Evolutionary conservation across 2,888 invertebrate genomes (phyloP).

Genomic region (Tenthredo distinguenda): DNA sequence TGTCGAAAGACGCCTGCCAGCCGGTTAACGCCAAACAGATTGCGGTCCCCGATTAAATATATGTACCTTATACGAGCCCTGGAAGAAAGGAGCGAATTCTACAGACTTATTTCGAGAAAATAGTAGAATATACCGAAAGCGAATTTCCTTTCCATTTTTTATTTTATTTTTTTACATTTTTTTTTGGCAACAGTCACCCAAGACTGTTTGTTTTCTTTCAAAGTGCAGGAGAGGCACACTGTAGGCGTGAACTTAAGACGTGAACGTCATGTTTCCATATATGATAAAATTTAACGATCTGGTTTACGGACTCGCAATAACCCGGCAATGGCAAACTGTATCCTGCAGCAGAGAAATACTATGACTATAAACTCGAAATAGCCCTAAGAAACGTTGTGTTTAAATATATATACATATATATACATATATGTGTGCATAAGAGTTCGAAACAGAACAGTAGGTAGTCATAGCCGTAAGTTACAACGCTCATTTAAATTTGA

Average conservation of each 20-base stretch:
- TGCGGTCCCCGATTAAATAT: conserved; percentile 35
- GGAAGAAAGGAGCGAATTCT: background rate
- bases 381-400: background rate
- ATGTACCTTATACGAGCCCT: background rate
- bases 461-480: background rate
- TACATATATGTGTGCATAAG: background rate
- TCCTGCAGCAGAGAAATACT: background rate
- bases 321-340: background rate
- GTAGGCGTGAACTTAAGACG: background rate
- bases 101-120: background rate
- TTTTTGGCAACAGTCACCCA: too few relatives aligned
- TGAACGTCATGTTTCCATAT: conserved; percentile 34
- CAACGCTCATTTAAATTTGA: conserved; percentile 36
- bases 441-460: background rate
- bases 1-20: conserved; percentile 29
- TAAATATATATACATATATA: too few relatives aligned
- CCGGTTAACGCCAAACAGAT: conserved; percentile 53
- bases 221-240: background rate
- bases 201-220: background rate
- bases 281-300: conserved; percentile 55
- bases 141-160: too few relatives aligned
- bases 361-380: background rate
- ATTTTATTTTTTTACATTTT: too few relatives aligned
- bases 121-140: background rate
- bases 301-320: conserved; percentile 52